These are phyloP conservation scores for Lepetodrilus schrolli DNA, from an alignment of 2,888 invertebrate genomes.

Conservation along the genomic window DNA sequence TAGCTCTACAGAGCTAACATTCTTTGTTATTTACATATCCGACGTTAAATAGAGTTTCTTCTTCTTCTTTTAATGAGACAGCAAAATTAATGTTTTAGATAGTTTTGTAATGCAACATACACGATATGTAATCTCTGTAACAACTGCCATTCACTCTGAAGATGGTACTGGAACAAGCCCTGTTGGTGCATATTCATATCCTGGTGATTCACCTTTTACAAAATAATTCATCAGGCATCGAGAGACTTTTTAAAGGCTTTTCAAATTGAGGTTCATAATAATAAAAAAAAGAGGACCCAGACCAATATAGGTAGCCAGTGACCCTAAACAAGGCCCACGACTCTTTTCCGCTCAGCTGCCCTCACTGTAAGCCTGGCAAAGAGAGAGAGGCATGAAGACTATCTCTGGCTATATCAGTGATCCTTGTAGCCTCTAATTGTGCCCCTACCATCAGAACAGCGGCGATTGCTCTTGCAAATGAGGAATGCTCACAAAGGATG, in stretches of 20 bases:
- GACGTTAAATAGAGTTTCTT: too few relatives aligned
- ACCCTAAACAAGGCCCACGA: not conserved
- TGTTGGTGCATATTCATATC: too few relatives aligned
- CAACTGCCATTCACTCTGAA: too few relatives aligned
- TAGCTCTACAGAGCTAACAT: too few relatives aligned
- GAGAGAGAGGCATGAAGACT: slow-evolving; percentile 7
- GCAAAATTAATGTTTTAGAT: too few relatives aligned
- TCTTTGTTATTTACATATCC: too few relatives aligned
- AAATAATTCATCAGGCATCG: slow-evolving; percentile 5
- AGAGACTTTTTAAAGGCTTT: slow-evolving; percentile 13
- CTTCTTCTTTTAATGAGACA: too few relatives aligned
- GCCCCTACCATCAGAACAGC: slow-evolving; percentile 10
- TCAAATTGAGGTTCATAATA: slow-evolving; percentile 10
- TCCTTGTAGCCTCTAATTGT: slow-evolving; percentile 18
- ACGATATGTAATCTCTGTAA: too few relatives aligned
- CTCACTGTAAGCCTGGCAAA: not conserved
- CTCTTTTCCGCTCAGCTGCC: not conserved
- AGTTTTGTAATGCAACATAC: too few relatives aligned
- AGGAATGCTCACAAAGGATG: slow-evolving; percentile 25
- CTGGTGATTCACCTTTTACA: too few relatives aligned
- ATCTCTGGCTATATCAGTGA: slow-evolving; percentile 17
- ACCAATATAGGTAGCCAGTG: not conserved
- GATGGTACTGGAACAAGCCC: too few relatives aligned
- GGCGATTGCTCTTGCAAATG: slow-evolving; percentile 5
- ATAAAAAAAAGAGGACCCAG: not conserved